These are phyloP conservation scores for Chaenogobius annularis DNA, from an alignment of 2,113 vertebrate species.

Conservation along the genomic window DNA sequence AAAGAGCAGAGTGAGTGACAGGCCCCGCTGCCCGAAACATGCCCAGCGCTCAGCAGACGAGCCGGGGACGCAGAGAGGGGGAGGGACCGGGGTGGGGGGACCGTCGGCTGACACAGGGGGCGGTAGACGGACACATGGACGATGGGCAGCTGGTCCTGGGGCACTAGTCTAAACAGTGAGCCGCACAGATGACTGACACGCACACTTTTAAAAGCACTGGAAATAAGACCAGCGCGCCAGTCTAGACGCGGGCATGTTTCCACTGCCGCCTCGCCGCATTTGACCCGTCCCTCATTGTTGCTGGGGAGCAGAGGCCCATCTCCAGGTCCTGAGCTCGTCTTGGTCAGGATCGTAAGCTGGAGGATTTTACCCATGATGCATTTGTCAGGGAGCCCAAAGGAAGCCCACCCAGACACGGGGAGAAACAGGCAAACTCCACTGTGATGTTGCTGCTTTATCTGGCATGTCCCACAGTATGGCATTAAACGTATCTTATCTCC, in stretches of 20 bases:
- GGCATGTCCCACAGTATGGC: no score
- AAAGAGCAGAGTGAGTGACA: conserved; percentile 36
- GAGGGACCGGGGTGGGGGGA: neutral
- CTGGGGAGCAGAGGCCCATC: no score
- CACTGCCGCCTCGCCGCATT: no score
- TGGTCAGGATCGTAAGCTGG: no score
- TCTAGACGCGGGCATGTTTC: conserved; percentile 19
- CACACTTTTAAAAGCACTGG: conserved; percentile 16
- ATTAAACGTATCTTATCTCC: no score
- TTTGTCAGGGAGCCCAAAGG: no score
- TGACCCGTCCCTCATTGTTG: no score
- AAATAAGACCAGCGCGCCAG: conserved; percentile 23
- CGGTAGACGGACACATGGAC: conserved; percentile 10
- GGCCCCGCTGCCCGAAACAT: conserved; percentile 21
- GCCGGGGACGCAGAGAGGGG: conserved; percentile 9
- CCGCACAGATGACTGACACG: conserved; percentile 9
- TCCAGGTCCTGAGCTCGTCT: no score
- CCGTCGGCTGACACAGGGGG: neutral
- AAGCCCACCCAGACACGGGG: no score
- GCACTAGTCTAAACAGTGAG: conserved; percentile 2
- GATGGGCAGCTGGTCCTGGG: conserved; percentile 25
- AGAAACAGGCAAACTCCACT: no score
- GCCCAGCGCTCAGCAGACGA: conserved; percentile 5
- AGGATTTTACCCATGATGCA: no score
- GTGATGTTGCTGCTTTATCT: no score